Evolutionary conservation across 1,140 invertebrate genomes (phyloP).

Genomic region (Frieseomelitta varia): DNA sequence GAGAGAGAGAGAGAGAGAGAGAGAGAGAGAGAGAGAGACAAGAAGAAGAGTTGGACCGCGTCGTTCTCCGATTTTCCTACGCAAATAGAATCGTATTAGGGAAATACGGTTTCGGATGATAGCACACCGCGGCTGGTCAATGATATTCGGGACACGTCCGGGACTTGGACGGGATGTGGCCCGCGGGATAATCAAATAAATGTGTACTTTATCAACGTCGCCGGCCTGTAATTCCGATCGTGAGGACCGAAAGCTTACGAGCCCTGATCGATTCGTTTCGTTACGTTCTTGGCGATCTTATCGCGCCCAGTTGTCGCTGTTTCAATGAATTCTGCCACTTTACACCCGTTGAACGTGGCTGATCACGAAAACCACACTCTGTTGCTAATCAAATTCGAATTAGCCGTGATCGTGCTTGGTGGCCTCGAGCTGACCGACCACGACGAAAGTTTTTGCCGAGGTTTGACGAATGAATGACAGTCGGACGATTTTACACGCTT

Average conservation of each 20-base stretch:
- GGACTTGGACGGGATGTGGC: constrained; percentile 6
- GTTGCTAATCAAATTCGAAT: not conserved
- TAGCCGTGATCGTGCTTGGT: not conserved
- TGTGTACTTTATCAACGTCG: constrained; percentile 52
- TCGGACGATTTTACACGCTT: too few relatives aligned
- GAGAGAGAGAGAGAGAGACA: not conserved
- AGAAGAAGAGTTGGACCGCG: not conserved
- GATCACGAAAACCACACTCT: not conserved
- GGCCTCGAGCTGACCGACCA: not conserved
- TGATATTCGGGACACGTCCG: constrained; percentile 48
- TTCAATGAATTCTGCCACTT: not conserved
- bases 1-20: not conserved
- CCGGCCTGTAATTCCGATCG: constrained; percentile 20
- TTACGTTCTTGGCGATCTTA: not conserved
- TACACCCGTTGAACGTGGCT: not conserved
- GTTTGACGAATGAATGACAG: too few relatives aligned
- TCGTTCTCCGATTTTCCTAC: constrained; percentile 49
- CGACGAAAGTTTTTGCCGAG: not conserved
- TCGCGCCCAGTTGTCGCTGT: not conserved
- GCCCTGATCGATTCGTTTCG: not conserved
- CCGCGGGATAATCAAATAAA: constrained; percentile 45
- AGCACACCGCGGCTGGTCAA: not conserved
- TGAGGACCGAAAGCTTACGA: not conserved
- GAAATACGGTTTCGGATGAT: constrained; percentile 40
- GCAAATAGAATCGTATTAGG: constrained; percentile 54